Conservation (phyloP, 1,140 invertebrate species). For the Drosophila littoralis region DNA sequence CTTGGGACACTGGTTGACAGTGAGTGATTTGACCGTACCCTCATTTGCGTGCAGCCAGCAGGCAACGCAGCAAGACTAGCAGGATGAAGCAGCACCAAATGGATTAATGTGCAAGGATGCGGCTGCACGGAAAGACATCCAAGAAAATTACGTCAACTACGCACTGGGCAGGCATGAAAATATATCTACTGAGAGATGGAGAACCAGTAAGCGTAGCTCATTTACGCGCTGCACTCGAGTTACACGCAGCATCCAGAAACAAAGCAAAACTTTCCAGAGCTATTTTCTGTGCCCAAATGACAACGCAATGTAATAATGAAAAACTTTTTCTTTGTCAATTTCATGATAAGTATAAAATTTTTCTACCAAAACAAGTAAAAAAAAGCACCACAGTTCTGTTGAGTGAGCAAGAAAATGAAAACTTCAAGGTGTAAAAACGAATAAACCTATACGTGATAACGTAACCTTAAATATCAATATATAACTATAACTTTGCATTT, state of each 20-base stretch:
- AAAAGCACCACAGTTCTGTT: conserved; percentile 9
- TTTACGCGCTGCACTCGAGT: conserved; percentile 74
- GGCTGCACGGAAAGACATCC: conserved; percentile 44
- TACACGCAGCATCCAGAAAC: conserved; percentile 46
- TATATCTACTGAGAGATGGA: conserved; percentile 8
- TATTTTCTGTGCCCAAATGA: conserved; percentile 74
- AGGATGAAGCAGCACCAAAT: conserved; percentile 48
- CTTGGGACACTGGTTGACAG: conserved; percentile 76
- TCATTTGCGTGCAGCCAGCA: conserved; percentile 69
- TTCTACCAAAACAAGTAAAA: conserved; percentile 51
- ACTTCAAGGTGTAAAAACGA: conserved; percentile 17
- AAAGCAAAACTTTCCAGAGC: conserved; percentile 62
- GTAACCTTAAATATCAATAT: no score
- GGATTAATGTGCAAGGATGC: conserved; percentile 77
- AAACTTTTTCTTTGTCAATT: conserved; percentile 83
- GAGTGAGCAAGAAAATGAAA: conserved; percentile 61
- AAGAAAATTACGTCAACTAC: conserved; percentile 70
- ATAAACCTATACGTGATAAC: not conserved
- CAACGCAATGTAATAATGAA: conserved; percentile 81
- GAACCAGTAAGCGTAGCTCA: conserved; percentile 46
- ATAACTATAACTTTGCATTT: no score
- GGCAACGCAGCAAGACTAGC: conserved; percentile 11
- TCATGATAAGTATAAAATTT: conserved; percentile 74
- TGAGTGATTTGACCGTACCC: conserved; percentile 82
- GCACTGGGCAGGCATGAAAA: conserved; percentile 52